Conservation (phyloP, 2,797 vertebrate genomes). For the Scarus forsteni region DNA sequence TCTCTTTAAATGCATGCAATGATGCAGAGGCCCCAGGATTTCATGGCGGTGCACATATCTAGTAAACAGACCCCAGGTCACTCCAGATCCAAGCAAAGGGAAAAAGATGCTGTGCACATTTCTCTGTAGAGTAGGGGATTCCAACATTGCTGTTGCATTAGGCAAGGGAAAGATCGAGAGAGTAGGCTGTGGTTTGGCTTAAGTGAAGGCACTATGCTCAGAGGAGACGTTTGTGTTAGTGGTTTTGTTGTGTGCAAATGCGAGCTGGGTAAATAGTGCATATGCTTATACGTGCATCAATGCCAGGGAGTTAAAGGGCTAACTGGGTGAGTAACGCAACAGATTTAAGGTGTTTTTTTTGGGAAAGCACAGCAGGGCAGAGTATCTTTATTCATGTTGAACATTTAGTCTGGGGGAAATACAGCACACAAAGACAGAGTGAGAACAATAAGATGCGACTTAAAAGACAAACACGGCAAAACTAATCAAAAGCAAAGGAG, state of each 20-base stretch:
- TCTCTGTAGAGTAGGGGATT: constrained; percentile 43
- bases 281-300: constrained; percentile 10
- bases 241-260: constrained; percentile 27
- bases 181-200: constrained; percentile 48
- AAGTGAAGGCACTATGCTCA: constrained; percentile 47
- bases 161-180: constrained; percentile 27
- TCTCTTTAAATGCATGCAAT: constrained; percentile 47
- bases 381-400: constrained; percentile 31
- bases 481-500: constrained; percentile 15
- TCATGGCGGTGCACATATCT: constrained; percentile 60
- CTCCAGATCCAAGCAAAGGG: constrained; percentile 40
- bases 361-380: constrained; percentile 20
- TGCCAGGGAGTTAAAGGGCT: constrained; percentile 23
- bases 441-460: constrained; percentile 9
- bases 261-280: constrained; percentile 11
- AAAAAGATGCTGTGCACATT: constrained; percentile 41
- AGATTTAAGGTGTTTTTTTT: constrained; percentile 31
- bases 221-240: constrained; percentile 35
- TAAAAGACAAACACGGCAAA: constrained; percentile 18
- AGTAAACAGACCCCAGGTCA: constrained; percentile 68
- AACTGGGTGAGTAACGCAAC: constrained; percentile 29
- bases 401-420: constrained; percentile 6
- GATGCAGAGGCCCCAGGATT: constrained; percentile 49
- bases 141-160: constrained; percentile 59
- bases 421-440: constrained; percentile 9